These are phyloP conservation scores for Oryzias dopingdopingensis DNA, from an alignment of 2,797 vertebrate genomes.

Conservation along the genomic window DNA sequence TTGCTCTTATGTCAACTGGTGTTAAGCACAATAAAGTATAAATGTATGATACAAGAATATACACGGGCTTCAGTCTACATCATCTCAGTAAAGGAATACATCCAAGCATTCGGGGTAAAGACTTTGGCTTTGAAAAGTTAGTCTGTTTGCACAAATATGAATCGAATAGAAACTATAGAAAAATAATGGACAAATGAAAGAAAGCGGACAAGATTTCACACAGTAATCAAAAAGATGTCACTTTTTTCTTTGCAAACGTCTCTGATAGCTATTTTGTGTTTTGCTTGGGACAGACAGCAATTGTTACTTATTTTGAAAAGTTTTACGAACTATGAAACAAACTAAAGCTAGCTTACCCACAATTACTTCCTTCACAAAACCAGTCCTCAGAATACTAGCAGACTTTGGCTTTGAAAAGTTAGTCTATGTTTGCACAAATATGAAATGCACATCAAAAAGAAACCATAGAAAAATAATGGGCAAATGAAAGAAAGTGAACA, in stretches of 20 bases:
- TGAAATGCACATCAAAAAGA: constrained; percentile 65
- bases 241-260: constrained; percentile 2
- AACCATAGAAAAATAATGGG: constrained; percentile 49
- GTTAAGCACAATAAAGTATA: constrained; percentile 80
- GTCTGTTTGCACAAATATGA: constrained; percentile 73
- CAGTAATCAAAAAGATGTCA: constrained; percentile 38
- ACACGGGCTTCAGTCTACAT: constrained; percentile 76
- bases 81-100: constrained; percentile 74
- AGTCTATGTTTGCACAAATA: constrained; percentile 75
- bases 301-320: constrained; percentile 38
- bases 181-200: constrained; percentile 38
- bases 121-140: constrained; percentile 83
- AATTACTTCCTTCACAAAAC: constrained; percentile 59
- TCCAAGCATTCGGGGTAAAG: constrained; percentile 79
- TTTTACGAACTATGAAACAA: constrained; percentile 37
- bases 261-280: constrained; percentile 38
- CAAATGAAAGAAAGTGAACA: constrained; percentile 45
- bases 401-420: constrained; percentile 81
- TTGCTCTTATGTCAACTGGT: constrained; percentile 62
- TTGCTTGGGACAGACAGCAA: constrained; percentile 57
- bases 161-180: constrained; percentile 62
- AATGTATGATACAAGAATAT: constrained; percentile 84
- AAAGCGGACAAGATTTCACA: constrained; percentile 43
- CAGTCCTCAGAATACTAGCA: constrained; percentile 68
- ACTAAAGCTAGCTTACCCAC: constrained; percentile 29